A percentile compares a stretch with the other conserved stretches of the same genome.
Conservation (phyloP, 2,113 vertebrate genomes). For the Pampusana beccarii region DNA sequence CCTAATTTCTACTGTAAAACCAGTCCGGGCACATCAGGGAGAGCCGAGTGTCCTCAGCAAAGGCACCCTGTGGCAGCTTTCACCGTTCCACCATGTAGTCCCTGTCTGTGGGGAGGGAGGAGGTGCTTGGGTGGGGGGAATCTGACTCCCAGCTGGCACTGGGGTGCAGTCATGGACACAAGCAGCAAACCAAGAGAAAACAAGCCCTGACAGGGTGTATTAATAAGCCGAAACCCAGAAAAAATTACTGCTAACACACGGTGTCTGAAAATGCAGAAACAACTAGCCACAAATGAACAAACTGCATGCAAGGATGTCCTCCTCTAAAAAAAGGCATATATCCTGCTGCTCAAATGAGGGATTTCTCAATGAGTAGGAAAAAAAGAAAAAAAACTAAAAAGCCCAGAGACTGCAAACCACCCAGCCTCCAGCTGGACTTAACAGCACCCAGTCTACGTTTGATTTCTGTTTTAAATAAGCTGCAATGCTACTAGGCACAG, state of each 20-base stretch:
- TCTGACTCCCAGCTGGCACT: background rate
- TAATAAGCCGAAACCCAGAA: background rate
- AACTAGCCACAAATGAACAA: background rate
- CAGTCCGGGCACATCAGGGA: background rate
- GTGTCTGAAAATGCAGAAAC: background rate
- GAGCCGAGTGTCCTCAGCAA: background rate
- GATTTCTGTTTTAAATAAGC: background rate
- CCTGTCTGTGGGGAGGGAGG: background rate
- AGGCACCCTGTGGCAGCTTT: background rate
- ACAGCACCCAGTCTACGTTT: background rate
- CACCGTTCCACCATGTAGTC: rapidly evolving
- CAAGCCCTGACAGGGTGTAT: background rate
- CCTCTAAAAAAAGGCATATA: background rate
- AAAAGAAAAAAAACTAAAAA: background rate
- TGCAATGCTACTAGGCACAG: background rate
- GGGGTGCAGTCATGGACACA: background rate
- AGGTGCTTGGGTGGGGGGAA: rapidly evolving
- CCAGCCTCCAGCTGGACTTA: background rate
- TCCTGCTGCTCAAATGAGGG: background rate
- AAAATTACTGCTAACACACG: rapidly evolving
- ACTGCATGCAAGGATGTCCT: background rate
- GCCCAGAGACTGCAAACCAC: background rate
- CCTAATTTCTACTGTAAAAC: background rate
- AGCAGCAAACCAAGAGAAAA: background rate
- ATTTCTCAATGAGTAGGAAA: background rate